Base-by-base conservation (phyloP, 1,140 invertebrate species). In the Tachypleus tridentatus region DNA sequence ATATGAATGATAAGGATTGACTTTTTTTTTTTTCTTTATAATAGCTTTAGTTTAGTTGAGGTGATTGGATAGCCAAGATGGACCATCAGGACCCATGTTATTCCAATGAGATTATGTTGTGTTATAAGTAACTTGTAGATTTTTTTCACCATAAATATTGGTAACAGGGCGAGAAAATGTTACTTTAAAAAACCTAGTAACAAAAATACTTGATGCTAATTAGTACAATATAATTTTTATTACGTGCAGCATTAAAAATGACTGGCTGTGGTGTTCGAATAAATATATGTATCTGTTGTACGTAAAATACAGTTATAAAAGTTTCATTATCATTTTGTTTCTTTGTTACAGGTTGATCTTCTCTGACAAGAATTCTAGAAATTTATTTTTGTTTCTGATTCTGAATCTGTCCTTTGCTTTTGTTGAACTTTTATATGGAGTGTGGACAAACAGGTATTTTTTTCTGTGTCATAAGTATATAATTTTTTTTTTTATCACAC, bases 371-470 rank as follows among this genome's bases (percentile, higher is more conserved):
- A 94, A 90, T 76, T 95, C 92, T 4, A 84, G 92, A 72, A 97
- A 97, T 79, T 80, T 98, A 67, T 95, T 98, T 76, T 79, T 95
- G n/a, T 98, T 98, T 75, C 82, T 98, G 1, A 67, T 96, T 57
- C 79, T 98, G 6, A 98, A 98, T 79, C 82, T 97, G 66, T 92
- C 90, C 4, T 95, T 96, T 79, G 93, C 95, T 4, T 97, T 98
- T 80, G 91, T 98, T 10, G 96, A 98, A 78, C 80, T 98, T 61
- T 82, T 87, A 62, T 98, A 98, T 80, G 96, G 96, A 65, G 83
- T 96, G 70, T 93, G 87, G 91, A 95, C 93, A 63, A 98, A 98
- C 78, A 97, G 93, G 74, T 75, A 60, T 63, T 50, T 65, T n/a
- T 49, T 51, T 53, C 10, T 47, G 60, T 54, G 6, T 59, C 54